Evolutionary conservation across 2,113 vertebrate species (phyloP).

Genomic region (Emydura subglobosa): DNA sequence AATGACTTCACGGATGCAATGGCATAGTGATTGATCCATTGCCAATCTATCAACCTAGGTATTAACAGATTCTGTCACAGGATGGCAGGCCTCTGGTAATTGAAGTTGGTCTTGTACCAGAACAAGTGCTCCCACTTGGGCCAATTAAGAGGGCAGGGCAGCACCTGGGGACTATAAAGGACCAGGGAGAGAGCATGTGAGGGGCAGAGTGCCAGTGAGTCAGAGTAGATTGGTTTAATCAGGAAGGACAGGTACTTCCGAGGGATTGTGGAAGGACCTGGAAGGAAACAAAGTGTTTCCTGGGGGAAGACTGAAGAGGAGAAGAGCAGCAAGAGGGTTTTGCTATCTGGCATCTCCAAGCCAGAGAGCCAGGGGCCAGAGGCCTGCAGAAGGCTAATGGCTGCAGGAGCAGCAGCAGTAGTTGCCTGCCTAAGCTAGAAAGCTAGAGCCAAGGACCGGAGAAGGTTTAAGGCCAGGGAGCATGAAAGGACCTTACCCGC

Average conservation of each 20-base stretch:
- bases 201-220: background rate
- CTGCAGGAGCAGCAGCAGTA: background rate
- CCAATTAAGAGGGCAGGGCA: background rate
- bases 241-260: background rate
- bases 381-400: background rate
- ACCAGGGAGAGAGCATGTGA: background rate
- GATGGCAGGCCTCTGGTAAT: background rate
- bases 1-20: background rate
- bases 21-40: background rate
- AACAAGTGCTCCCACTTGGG: background rate
- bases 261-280: background rate
- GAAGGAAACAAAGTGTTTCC: background rate
- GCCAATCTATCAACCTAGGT: background rate
- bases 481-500: background rate
- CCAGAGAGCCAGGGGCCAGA: background rate
- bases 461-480: background rate
- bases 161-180: background rate
- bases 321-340: background rate
- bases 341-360: background rate
- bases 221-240: background rate
- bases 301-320: background rate
- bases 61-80: background rate
- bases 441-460: background rate
- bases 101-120: background rate
- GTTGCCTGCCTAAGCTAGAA: background rate